Percentiles rank a stretch among this genome's conserved stretches.
Evolutionary conservation across 2,113 vertebrate genomes (phyloP).

Genomic region (Sitta europaea): DNA sequence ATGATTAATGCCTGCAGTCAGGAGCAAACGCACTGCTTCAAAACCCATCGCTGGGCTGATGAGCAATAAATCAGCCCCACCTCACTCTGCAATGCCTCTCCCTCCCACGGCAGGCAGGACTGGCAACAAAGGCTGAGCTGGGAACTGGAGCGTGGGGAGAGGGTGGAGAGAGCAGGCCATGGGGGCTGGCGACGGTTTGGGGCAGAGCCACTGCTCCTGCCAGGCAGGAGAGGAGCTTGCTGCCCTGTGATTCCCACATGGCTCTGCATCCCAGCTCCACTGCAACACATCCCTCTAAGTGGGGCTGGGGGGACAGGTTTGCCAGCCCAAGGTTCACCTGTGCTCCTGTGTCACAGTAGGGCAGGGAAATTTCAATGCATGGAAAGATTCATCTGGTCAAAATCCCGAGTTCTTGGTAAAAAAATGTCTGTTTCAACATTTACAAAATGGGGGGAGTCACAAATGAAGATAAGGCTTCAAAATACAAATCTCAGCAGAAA

Average conservation of each 20-base stretch:
- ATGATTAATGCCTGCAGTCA: constrained; percentile 61
- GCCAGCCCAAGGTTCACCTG: not conserved
- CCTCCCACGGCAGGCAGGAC: not conserved
- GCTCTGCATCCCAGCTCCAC: accelerated
- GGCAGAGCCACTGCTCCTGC: not conserved
- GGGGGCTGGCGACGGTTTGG: not conserved
- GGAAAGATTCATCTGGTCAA: not conserved
- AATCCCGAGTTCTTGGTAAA: not conserved
- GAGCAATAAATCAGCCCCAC: constrained; percentile 63
- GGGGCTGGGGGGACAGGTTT: no score
- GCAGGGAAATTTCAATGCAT: not conserved
- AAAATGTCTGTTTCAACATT: not conserved
- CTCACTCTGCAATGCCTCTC: constrained; percentile 36
- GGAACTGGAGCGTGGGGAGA: not conserved
- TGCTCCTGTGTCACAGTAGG: accelerated
- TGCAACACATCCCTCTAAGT: accelerated
- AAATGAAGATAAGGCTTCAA: not conserved
- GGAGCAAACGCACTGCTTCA: constrained; percentile 29
- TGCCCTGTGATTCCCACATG: accelerated
- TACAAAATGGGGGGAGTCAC: not conserved
- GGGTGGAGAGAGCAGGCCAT: not conserved
- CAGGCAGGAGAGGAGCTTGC: not conserved
- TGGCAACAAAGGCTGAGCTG: not conserved
- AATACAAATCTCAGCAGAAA: not conserved
- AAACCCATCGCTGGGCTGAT: not conserved